Evolutionary conservation across 2,113 vertebrate genomes (phyloP).

Genomic region (Hipposideros armiger): DNA sequence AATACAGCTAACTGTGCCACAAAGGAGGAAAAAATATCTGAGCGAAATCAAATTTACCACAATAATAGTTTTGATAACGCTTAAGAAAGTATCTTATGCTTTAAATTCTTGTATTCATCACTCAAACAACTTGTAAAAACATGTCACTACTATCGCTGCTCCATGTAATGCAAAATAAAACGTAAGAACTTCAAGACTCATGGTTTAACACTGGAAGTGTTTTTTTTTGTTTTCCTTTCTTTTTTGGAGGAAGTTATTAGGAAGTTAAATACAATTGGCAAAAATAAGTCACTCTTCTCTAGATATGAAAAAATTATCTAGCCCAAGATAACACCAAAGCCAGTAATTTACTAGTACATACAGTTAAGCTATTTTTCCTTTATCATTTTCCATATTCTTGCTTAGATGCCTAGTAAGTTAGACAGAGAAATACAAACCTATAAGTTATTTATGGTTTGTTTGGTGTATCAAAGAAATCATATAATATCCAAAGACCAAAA

Average conservation of each 20-base stretch:
- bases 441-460: background rate
- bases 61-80: background rate
- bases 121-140: conserved; percentile 52
- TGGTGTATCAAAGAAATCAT: background rate
- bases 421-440: background rate
- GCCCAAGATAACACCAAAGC: background rate
- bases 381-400: background rate
- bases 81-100: conserved; percentile 35
- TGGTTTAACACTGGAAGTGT: background rate
- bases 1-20: background rate
- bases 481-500: background rate
- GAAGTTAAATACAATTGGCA: conserved; percentile 3
- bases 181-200: background rate
- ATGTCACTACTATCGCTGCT: background rate
- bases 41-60: background rate
- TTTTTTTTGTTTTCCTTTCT: background rate
- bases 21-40: background rate
- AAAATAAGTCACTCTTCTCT: background rate
- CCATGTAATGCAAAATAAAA: background rate
- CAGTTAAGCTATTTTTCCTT: background rate
- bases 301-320: conserved; percentile 7
- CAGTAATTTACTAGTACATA: background rate
- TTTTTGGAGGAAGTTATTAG: background rate
- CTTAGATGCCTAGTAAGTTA: background rate
- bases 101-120: conserved; percentile 34